Base-by-base conservation (phyloP, 2,797 vertebrate genomes). In the Epinephelus awoara region DNA sequence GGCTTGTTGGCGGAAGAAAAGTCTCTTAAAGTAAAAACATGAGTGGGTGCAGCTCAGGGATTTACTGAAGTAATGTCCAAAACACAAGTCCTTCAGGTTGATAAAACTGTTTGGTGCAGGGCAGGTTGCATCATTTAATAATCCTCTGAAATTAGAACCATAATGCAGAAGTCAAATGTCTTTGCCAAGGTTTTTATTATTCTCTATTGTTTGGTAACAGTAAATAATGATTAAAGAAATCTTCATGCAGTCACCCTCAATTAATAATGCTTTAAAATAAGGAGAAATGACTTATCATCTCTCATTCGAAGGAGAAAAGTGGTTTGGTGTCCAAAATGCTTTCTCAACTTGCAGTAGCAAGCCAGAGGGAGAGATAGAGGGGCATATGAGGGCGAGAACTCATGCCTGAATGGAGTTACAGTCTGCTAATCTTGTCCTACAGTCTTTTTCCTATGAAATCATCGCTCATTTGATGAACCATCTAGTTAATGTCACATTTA, bases 361-460 rank as follows among this genome's bases (percentile, higher is more conserved):
- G 79, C 59, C 68, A 61, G 23, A 51, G 12, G 19, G 38, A 11
- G 65, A 80, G 68, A 73, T 67, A 5, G 87, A 80, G 79, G 70
- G 55, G 51, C 19, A 66, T 84, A 57, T 76, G 54, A 68, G 38
- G 38, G 46, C 2, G 19, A 75, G 47, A 63, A 42, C 15, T 75
- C 17, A 80, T 62, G 38, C 59, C 75, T 63, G 23, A 76, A 82
- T 82, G 29, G 71, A 62, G 25, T 73, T 56, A 42, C 51, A 50
- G 25, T 74, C 47, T 47, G 51, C 29, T 84, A 61, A 80, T 90
- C 70, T 27, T 85, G 23, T 82, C 74, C 72, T 76, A 67, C 11
- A 72, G 69, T 76, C 29, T 72, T 89, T 89, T 85, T 72, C 82
- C 78, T 76, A 14, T 85, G 46, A 85, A 80, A 76, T 84, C n/a